Evolutionary conservation across 1,140 invertebrate genomes (phyloP), one percentile per base, ranked within the genome.

Genomic region (Pollicipes pollicipes): DNA sequence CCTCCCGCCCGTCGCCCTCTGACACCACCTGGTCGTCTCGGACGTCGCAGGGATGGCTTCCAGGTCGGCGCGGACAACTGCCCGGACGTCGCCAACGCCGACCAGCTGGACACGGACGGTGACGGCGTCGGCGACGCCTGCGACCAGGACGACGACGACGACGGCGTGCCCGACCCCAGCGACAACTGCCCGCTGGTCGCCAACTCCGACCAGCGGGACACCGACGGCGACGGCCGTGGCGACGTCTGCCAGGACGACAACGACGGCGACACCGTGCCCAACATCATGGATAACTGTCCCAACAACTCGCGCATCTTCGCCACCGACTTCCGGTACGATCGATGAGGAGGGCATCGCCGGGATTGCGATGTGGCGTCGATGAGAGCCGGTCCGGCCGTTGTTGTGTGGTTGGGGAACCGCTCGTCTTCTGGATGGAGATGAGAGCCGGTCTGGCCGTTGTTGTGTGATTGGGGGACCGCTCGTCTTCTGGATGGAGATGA

Each of bases 291-390:
- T 79, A 95, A 95, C 74, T 97, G 95, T 78, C 95, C 95, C 0
- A 95, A 97, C 76, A 97, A 98, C 78, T 93, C 91, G 1, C 85
- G 87, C 75, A 92, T 98, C 72, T 92, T 88, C 80, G 83, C 88
- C 0, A 97, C 95, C 0, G 95, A 98, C 80, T 98, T 98, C n/a
- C 3, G 27, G 29, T 66, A 66, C 6, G 6, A n/a, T n/a, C 3
- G n/a, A n/a, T n/a, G n/a, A n/a, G n/a, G n/a, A 58, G 6, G 17
- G 6, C 3, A n/a, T n/a, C n/a, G n/a, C n/a, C n/a, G n/a, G n/a
- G n/a, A n/a, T n/a, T n/a, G n/a, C n/a, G n/a, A n/a, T n/a, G n/a
- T n/a, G n/a, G n/a, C n/a, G n/a, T n/a, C n/a, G n/a, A n/a, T n/a
- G n/a, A n/a, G n/a, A n/a, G n/a, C n/a, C n/a, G n/a, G n/a, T n/a